These are phyloP conservation scores for Lepas anatifera DNA, from an alignment of 2,888 invertebrate species.

Conservation along the genomic window DNA sequence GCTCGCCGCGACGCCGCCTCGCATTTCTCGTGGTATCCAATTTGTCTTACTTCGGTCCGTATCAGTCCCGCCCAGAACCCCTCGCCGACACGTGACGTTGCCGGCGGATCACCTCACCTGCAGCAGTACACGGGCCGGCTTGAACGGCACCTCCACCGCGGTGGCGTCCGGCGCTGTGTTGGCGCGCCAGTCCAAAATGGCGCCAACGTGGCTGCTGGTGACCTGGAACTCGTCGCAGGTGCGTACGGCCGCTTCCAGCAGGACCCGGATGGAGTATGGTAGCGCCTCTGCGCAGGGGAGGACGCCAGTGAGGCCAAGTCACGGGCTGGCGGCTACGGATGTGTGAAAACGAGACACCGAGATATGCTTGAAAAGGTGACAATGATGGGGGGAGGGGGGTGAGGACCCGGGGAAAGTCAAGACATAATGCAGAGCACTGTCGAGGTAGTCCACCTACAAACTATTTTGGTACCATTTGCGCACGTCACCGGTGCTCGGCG, in stretches of 20 bases:
- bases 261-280: slow-evolving; percentile 81
- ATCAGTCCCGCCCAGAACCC: no score
- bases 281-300: slow-evolving; percentile 41
- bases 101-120: slow-evolving; percentile 65
- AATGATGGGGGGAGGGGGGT: neutral
- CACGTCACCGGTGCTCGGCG: no score
- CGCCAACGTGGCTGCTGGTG: slow-evolving; percentile 67
- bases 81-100: no score
- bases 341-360: no score
- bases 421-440: no score
- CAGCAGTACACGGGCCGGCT: slow-evolving; percentile 87
- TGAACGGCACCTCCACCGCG: slow-evolving; percentile 86
- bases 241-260: slow-evolving; percentile 88
- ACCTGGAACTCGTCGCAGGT: slow-evolving; percentile 95
- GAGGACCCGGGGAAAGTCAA: no score
- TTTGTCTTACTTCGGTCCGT: no score
- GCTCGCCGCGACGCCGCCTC: no score
- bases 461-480: no score
- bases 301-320: neutral
- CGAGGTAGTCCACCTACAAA: no score
- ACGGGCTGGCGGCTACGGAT: neutral
- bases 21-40: no score
- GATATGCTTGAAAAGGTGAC: no score
- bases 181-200: slow-evolving; percentile 82
- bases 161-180: slow-evolving; percentile 37